Conservation (phyloP, 2,113 vertebrate species). For the Platysternon megacephalum region DNA sequence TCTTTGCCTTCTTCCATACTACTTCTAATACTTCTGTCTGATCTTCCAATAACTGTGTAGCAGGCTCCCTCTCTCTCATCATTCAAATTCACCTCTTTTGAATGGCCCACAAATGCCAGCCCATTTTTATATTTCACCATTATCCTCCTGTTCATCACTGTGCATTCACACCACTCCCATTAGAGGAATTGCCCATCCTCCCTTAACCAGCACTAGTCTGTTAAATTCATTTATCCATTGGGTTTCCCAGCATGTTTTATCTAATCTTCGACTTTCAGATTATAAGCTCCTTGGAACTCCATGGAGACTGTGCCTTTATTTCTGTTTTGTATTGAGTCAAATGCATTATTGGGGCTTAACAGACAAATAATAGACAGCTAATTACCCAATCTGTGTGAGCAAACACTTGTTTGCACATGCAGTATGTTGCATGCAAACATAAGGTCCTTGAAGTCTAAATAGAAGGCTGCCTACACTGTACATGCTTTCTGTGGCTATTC, state of each 20-base stretch:
- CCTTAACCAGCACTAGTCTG: background rate
- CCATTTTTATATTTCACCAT: background rate
- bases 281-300: background rate
- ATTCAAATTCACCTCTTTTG: background rate
- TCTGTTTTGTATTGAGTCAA: background rate
- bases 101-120: background rate
- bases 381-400: background rate
- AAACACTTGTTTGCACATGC: conserved; percentile 3
- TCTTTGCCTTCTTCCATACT: background rate
- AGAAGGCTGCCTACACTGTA: background rate
- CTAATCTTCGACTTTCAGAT: background rate
- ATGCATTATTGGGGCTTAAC: background rate
- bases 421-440: background rate
- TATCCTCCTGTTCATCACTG: background rate
- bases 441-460: background rate
- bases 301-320: background rate
- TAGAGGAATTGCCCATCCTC: background rate
- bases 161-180: background rate
- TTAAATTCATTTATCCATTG: background rate
- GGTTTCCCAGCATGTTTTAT: background rate
- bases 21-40: background rate
- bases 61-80: background rate
- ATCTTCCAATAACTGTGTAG: background rate
- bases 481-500: background rate
- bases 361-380: conserved; percentile 11